Evolutionary conservation across 2,113 vertebrate genomes (phyloP).

Genomic region (Climacteris rufus): DNA sequence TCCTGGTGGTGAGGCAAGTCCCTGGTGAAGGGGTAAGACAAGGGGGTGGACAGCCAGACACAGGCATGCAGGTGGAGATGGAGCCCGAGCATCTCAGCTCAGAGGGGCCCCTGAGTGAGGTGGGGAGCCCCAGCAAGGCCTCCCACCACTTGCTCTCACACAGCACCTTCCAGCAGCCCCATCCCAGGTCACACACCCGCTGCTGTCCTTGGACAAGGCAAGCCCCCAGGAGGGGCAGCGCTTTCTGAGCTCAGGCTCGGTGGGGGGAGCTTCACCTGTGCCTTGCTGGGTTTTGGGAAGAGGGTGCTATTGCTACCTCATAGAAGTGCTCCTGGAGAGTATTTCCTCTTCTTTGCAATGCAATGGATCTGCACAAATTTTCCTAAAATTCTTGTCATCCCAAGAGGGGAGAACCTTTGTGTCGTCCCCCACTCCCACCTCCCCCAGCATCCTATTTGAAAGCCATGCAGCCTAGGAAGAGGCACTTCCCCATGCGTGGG

Average conservation of each 20-base stretch:
- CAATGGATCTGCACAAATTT: not conserved
- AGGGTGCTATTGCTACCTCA: not conserved
- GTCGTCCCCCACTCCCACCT: not conserved
- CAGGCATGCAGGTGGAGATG: not conserved
- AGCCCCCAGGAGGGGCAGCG: not conserved
- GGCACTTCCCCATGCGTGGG: rapidly evolving
- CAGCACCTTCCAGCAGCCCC: not conserved
- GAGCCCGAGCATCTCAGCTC: not conserved
- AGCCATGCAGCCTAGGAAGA: not conserved
- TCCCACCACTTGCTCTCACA: not conserved
- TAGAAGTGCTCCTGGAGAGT: not conserved
- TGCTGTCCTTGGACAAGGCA: not conserved
- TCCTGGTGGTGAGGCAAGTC: not conserved
- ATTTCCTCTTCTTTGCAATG: not conserved
- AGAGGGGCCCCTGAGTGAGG: not conserved
- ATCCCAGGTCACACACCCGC: not conserved
- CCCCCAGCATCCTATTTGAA: not conserved
- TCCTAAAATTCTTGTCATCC: not conserved
- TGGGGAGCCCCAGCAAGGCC: rapidly evolving
- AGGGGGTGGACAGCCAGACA: not conserved
- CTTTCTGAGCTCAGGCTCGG: not conserved
- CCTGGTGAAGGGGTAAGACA: not conserved
- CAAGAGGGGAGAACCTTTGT: not conserved
- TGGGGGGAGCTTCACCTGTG: not conserved
- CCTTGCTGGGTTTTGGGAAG: not conserved